These are phyloP conservation scores for Mohoua ochrocephala DNA, from an alignment of 2,113 vertebrate species.

Conservation along the genomic window DNA sequence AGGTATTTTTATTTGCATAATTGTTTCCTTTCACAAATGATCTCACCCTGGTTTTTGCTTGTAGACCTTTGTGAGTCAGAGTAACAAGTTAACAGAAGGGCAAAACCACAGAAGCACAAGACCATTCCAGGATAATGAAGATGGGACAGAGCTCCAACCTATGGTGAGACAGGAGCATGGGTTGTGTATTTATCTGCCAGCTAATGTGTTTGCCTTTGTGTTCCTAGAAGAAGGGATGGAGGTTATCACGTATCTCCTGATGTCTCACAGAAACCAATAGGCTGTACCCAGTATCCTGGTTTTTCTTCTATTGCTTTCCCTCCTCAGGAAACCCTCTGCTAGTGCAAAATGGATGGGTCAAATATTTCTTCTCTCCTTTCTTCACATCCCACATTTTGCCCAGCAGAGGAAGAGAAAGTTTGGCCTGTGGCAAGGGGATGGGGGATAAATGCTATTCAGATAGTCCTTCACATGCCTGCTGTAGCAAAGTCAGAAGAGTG, in stretches of 20 bases:
- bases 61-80: constrained; percentile 69
- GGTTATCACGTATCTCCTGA: neutral
- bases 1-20: neutral
- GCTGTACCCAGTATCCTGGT: neutral
- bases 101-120: neutral
- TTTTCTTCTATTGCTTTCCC: neutral
- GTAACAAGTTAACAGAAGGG: constrained; percentile 6
- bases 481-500: neutral
- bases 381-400: neutral
- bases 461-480: neutral
- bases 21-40: neutral
- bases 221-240: neutral
- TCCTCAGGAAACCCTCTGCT: neutral
- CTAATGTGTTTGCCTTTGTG: neutral
- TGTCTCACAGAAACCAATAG: neutral
- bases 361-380: neutral
- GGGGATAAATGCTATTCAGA: neutral
- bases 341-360: neutral
- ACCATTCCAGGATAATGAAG: constrained; percentile 33
- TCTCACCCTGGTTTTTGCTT: neutral
- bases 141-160: constrained; percentile 71
- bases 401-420: neutral
- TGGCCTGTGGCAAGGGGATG: neutral
- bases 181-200: neutral
- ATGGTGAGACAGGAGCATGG: constrained; percentile 35